A percentile compares a stretch with the other conserved stretches of the same genome.
These are phyloP conservation scores for Clanis bilineata DNA, from an alignment of 2,888 invertebrate genomes.

Conservation along the genomic window DNA sequence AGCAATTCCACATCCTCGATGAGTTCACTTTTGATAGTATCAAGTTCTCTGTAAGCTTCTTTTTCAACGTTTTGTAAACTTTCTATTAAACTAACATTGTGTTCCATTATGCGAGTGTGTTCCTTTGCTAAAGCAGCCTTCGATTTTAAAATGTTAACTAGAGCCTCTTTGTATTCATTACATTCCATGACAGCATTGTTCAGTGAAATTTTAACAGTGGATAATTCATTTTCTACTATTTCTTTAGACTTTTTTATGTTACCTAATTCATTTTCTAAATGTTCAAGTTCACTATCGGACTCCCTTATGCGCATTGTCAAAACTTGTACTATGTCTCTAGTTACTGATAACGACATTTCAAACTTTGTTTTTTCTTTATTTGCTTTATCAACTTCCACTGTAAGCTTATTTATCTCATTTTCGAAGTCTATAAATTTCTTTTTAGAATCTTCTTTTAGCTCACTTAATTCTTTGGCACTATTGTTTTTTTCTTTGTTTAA, in stretches of 20 bases:
- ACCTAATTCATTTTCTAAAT: constrained; percentile 70
- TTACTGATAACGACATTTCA: constrained; percentile 82
- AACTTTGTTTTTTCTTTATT: constrained; percentile 79
- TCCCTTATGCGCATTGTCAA: constrained; percentile 80
- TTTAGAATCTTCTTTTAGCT: constrained; percentile 63
- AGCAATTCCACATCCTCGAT: constrained; percentile 73
- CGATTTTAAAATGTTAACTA: constrained; percentile 72
- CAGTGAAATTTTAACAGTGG: constrained; percentile 57
- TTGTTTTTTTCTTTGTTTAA: constrained; percentile 50
- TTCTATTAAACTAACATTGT: constrained; percentile 72
- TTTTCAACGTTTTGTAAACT: constrained; percentile 74
- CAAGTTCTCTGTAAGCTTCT: constrained; percentile 74
- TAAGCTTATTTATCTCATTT: constrained; percentile 68
- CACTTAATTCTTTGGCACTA: constrained; percentile 51
- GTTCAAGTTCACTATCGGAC: constrained; percentile 83
- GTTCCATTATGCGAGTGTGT: constrained; percentile 75
- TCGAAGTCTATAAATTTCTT: constrained; percentile 63
- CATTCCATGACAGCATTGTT: constrained; percentile 66
- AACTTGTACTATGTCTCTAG: constrained; percentile 82
- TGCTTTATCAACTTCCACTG: constrained; percentile 67
- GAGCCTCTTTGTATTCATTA: constrained; percentile 73
- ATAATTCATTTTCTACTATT: constrained; percentile 60
- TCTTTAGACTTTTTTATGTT: constrained; percentile 58
- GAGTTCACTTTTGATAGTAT: constrained; percentile 69
- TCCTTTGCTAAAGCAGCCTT: constrained; percentile 73